Evolutionary conservation across 2,113 vertebrate genomes (phyloP), one percentile per base, ranked within the genome.

Genomic region (Chroicocephalus ridibundus): DNA sequence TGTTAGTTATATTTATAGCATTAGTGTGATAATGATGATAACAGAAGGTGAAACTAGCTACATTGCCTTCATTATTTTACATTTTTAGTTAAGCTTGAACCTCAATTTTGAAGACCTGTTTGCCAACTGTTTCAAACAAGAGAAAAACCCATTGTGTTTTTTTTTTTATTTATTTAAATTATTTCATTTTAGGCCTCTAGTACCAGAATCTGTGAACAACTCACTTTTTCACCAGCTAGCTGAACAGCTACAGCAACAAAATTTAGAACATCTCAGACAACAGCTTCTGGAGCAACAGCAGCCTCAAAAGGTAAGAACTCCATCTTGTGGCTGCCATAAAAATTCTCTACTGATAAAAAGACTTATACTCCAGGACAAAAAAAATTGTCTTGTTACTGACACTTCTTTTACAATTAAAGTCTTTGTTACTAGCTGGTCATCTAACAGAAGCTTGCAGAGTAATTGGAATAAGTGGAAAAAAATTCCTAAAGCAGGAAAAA

Each of bases 181-280:
- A 36, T 97, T 96, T 95, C 31, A 25, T 97, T 97, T 97, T 97
- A 99, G 99, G 95, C 98, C 99, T 77, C 99, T 99, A 96, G 99
- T 99, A 94, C 98, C 99, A 4, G 99, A 99, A 91, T 99, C 99
- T 95, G 98, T 99, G 97, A 99, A 99, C 98, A 99, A 98, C 96
- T 99, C 99, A 62, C 98, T 99, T 87, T 99, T 99, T 96, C 99
- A 99, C 96, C 99, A 99, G 83, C 97, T 99, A 94, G 99, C 99
- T 47, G 99, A 99, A 88, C 99, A 99, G 76, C 98, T 99, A 34
- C 99, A 99, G 71, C 99, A 99, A 84, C 99, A 99, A 97, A 99
- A 99, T 94, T 97, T 99, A 76, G 99, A 99, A 94, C 99, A 99
- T 96, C 99, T 99, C 93, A 98, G 99, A 93, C 99, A 99, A 64